phyloP scores from a whole-genome alignment of 2,888 invertebrate genomes.

The Polydrusus cervinus region DNA sequence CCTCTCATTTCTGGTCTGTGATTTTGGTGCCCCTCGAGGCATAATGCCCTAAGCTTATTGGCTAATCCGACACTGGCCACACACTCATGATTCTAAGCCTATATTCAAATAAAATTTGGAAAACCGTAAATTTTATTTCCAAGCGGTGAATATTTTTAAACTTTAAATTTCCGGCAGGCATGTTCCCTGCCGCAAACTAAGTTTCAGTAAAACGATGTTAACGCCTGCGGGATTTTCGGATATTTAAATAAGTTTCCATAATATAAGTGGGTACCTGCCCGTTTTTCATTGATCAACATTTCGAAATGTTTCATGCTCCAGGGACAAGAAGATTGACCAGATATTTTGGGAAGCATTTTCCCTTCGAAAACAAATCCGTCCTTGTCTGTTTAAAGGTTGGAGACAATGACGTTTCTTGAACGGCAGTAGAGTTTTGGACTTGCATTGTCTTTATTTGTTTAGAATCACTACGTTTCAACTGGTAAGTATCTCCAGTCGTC shows the following conservation, averaged over 20 bases:
- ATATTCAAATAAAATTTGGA: neutral
- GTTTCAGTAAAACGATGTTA: constrained; percentile 24
- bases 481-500: no score
- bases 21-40: no score
- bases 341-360: neutral
- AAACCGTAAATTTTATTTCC: constrained; percentile 2
- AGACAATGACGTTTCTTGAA: no score
- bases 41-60: no score
- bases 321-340: constrained; percentile 5
- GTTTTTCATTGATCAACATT: constrained; percentile 8
- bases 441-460: no score
- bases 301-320: constrained; percentile 8
- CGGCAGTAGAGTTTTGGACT: no score
- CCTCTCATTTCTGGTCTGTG: no score
- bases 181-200: constrained; percentile 19
- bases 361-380: neutral
- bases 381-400: no score
- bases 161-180: constrained; percentile 25
- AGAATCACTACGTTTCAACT: no score
- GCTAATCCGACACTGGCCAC: no score
- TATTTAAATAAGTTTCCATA: constrained; percentile 35
- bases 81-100: no score
- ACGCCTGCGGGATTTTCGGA: constrained; percentile 33
- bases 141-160: constrained; percentile 21
- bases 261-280: constrained; percentile 11